Evolutionary conservation across 2,888 invertebrate genomes (phyloP).

Genomic region (Megalurothrips usitatus): DNA sequence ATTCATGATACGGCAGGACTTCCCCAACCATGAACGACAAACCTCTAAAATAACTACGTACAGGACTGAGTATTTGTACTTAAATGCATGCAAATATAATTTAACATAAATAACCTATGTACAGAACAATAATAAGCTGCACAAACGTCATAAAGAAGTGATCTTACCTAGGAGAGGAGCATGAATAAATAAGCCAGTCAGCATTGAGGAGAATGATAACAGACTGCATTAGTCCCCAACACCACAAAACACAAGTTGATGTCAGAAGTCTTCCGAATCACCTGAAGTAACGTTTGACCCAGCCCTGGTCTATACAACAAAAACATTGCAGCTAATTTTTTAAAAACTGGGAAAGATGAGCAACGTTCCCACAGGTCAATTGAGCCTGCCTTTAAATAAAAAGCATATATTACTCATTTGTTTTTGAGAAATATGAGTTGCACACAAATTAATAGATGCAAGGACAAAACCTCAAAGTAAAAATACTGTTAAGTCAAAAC

Average conservation of each 20-base stretch:
- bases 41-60: not conserved
- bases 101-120: constrained; percentile 12
- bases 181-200: not conserved
- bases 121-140: not conserved
- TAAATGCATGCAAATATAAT: constrained; percentile 18
- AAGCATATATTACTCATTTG: not conserved
- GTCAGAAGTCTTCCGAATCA: not conserved
- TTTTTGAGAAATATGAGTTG: not conserved
- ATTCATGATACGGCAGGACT: no score
- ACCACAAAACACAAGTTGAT: not conserved
- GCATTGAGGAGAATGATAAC: not conserved
- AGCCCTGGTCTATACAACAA: not conserved
- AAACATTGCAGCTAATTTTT: no score
- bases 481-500: not conserved
- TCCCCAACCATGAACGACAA: no score
- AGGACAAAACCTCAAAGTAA: not conserved
- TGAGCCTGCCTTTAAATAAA: not conserved
- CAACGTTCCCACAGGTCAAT: no score
- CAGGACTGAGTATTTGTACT: constrained; percentile 17
- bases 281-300: not conserved
- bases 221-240: not conserved
- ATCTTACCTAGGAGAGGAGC: not conserved
- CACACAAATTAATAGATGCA: not conserved
- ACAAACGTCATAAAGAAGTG: not conserved
- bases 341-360: no score